Percentiles rank a stretch among this genome's conserved stretches.
Evolutionary conservation across 2,113 vertebrate genomes (phyloP).

Genomic region (Ancistrus triradiatus): DNA sequence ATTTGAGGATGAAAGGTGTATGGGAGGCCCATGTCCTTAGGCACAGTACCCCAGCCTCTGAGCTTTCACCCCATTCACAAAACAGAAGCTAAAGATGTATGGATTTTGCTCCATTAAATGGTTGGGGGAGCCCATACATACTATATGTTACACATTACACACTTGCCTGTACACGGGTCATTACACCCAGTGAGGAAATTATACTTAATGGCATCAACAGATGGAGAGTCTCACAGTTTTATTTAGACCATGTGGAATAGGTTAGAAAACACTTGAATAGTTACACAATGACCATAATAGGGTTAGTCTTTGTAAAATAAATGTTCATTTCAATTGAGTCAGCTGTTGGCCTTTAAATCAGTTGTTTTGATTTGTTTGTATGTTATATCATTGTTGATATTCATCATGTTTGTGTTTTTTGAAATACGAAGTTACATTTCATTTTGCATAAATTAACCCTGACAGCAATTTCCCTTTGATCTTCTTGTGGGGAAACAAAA

Average conservation of each 20-base stretch:
- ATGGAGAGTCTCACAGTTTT: conserved; percentile 49
- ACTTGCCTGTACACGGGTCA: conserved; percentile 81
- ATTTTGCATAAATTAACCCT: too few relatives aligned
- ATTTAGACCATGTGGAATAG: too few relatives aligned
- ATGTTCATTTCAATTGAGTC: too few relatives aligned
- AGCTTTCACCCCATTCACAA: conserved; percentile 63
- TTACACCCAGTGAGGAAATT: conserved; percentile 93
- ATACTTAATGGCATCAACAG: conserved; percentile 90
- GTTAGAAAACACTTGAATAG: background rate
- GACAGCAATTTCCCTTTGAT: too few relatives aligned
- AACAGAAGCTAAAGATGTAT: conserved; percentile 73
- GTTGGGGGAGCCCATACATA: conserved; percentile 60
- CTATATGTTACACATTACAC: conserved; percentile 61
- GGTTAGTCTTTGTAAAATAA: too few relatives aligned
- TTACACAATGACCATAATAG: too few relatives aligned
- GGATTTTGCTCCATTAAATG: conserved; percentile 70
- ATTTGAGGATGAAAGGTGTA: conserved; percentile 47
- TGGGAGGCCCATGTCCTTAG: conserved; percentile 56
- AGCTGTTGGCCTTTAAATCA: too few relatives aligned
- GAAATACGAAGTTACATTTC: too few relatives aligned
- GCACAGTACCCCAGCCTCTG: conserved; percentile 56
- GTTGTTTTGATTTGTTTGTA: too few relatives aligned
- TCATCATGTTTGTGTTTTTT: too few relatives aligned
- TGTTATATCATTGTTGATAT: too few relatives aligned
- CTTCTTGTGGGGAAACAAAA: too few relatives aligned